Evolutionary conservation across 2,797 vertebrate species (phyloP), one percentile per base, ranked within the genome.

Genomic region (Steatocranus sp.): DNA sequence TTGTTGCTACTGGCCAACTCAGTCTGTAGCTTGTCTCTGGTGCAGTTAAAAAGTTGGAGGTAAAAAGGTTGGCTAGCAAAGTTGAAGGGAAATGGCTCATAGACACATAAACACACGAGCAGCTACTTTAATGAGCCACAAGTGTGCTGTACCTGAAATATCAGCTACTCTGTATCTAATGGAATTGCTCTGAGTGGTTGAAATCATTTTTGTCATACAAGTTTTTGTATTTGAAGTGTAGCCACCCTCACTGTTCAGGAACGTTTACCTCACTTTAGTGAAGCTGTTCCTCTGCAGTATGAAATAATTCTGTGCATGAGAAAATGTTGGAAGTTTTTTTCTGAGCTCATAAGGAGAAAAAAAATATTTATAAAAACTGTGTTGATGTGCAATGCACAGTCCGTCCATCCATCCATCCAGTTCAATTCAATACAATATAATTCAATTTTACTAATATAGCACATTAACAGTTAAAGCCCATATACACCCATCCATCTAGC

Each of bases 351-450:
- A n/a, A 61, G 17, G 56, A 61, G 30, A 61, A 34, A 61, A 49
- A n/a, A 34, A 34, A 34, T 30, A 61, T 5, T 61, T 34, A 2
- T n/a, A n/a, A 61, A 61, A 34, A 61, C 30, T 0, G 56, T 34
- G 56, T 61, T 34, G 17, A 34, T 34, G 30, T 0, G 30, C 54
- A 61, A 2, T 61, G 0, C 56, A 61, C 56, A n/a, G 0, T 58
- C 54, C 2, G 32, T 58, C 50, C 7, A 20, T 10, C 48, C 48
- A 50, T 53, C 53, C 14, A 17, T 56, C 8, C 30, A 34, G 17
- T 61, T n/a, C 17, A 61, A 34, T 61, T 61, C 56, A n/a, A 34
- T 34, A 7, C 56, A 34, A 7, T 61, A 58, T 58, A 23, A 58
- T n/a, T 58, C 6, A 5, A 5, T 61, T 61, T n/a, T 61, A 11